Evolutionary conservation across 2,888 invertebrate genomes (phyloP), one percentile per base, ranked within the genome.

Genomic region (Tigriopus californicus): DNA sequence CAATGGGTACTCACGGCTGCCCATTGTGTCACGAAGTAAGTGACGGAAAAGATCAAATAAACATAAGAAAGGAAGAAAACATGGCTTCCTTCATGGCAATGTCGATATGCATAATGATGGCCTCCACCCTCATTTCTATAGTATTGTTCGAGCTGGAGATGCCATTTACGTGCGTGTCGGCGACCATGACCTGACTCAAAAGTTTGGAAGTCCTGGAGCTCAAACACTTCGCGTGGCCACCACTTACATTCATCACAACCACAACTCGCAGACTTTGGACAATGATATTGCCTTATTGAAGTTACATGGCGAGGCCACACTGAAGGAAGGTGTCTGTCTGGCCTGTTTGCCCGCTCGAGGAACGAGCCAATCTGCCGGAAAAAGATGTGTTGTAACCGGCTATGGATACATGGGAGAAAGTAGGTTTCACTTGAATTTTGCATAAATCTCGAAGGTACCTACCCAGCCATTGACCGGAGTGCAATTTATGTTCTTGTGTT

Each of bases 351-450:
- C 91, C 1, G 89, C 89, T 1, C 74, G 90, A 60, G 89, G 88
- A 1, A 87, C 87, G 25, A 85, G 80, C 67, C 89, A 88, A 69
- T 65, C 65, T 24, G 86, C 90, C 6, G 90, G 90, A 59, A 88
- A 88, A 70, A 76, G 89, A 41, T 91, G 91, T 68, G 90, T 88
- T 0, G 90, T 89, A 65, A 91, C 91, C 10, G 91, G 91, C 2
- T 91, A 91, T 67, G 91, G 91, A 8, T 91, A 91, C 68, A 89
- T 90, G 88, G 89, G 89, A 55, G 91, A 91, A 77, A 83, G 89
- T 88, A 69, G 68, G 66, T 63, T 10, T 13, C 20, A 18, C 2
- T 57, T 57, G 20, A 8, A 11, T 47, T 15, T 15, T 51, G 63
- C 64, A 61, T 47, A 51, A 63, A 67, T 67, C 40, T 55, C 55